Evolutionary conservation across 2,888 invertebrate species (phyloP), one percentile per base, ranked within the genome.

Genomic region (Caenorhabditis plicata): DNA sequence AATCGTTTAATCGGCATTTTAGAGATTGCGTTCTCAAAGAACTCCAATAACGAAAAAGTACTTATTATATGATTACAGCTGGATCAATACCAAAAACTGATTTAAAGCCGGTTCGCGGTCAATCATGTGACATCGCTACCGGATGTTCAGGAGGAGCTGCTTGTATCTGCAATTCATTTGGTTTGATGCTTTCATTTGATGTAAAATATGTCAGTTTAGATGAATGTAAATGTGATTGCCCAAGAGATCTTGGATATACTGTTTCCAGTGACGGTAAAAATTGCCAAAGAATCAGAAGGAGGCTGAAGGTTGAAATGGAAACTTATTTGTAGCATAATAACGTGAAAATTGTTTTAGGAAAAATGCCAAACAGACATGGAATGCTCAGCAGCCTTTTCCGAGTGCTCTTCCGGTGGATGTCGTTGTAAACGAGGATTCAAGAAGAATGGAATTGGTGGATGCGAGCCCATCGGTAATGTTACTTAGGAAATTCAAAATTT

Each of bases 401-500:
- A 77, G 49, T 77, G 78, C 45, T 64, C 74, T 1, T 63, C 71
- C 2, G 73, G 76, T 9, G 77, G 77, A 1, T 77, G 78, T 52
- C 58, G 77, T 35, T 77, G 78, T 50, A 77, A 78, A 45, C 35
- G 50, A 23, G 77, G 78, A 42, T 77, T 77, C 56, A 74, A 78
- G 53, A 50, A 75, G 45, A 75, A 77, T 40, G 74, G 75, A n/a
- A 63, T 64, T 42, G 78, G 77, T 17, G 77, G 78, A 9, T 77
- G 78, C 61, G 73, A 76, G 42, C 75, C 77, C 0, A 68, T 71
- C 32, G 63, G 73, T 74, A 49, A 52, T 56, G 43, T 27, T 7
- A 22, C 5, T 31, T 40, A 27, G n/a, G n/a, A n/a, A n/a, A n/a
- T n/a, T n/a, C n/a, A n/a, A n/a, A n/a, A n/a, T n/a, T n/a, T n/a